Base-by-base conservation (phyloP, 2,113 vertebrate species). In the Capreolus pygargus region DNA sequence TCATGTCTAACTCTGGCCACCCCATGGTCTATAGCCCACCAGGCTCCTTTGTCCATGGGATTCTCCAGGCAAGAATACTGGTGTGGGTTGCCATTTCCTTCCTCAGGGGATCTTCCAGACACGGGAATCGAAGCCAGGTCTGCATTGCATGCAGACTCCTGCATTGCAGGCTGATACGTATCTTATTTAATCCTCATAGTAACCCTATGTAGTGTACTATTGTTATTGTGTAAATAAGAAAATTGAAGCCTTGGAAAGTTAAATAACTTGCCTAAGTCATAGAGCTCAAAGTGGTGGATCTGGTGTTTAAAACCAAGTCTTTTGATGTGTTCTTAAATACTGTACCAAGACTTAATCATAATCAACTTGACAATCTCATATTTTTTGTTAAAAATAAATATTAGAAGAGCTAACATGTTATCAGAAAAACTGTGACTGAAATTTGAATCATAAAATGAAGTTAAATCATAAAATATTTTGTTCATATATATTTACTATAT, bases 311-410 rank as follows among this genome's bases (percentile, higher is more conserved):
- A 88, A 33, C 12, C 23, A 86, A 61, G 30, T 5, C 47, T 61
- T 76, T 10, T 60, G 23, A 55, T 47, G 30, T 82, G 39, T 82
- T 94, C 39, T 76, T 76, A 55, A 89, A 82, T 17, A 57, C 17
- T 0, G 79, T 57, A 61, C 7, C n/a, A 83, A 43, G 36, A 5
- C 12, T 74, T 76, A 89, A 39, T 61, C 67, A 78, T 2, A n/a
- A 30, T n/a, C 25, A 55, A 47, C 89, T 92, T 23, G 61, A 4
- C 16, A 57, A 85, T 39, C 16, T 70, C n/a, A 83, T 50, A 7
- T 19, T 70, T 83, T 95, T 87, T 33, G 78, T 58, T 52, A 70
- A 94, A 64, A 87, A 92, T 61, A 85, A 89, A 81, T 79, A 92
- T 60, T 79, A 27, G 3, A 43, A 39, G 30, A 60, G 8, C 2